A percentile compares a stretch with the other conserved stretches of the same genome.
Conservation (phyloP, 2,113 vertebrate species). For the Sarotherodon lohbergeri region DNA sequence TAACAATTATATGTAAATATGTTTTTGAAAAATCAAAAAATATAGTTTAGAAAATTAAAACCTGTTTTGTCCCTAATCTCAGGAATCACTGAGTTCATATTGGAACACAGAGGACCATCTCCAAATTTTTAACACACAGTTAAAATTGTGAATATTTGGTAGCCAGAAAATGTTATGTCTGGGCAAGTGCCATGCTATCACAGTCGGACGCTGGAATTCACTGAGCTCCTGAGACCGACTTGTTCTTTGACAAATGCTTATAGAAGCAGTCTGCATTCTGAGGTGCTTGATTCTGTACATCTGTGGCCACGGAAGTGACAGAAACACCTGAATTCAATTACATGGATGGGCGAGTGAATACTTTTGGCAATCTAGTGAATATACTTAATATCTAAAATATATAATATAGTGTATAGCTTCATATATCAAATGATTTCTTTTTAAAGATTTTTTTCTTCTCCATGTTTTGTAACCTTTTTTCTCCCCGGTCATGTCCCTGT, state of each 20-base stretch:
- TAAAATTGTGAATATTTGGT: neutral
- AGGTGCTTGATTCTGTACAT: neutral
- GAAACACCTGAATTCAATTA: neutral
- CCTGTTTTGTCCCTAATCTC: too few species aligned
- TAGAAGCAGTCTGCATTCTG: rapidly evolving
- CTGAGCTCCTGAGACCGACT: neutral
- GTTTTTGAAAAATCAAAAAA: too few species aligned
- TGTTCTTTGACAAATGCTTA: neutral
- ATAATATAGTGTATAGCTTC: neutral
- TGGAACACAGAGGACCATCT: neutral
- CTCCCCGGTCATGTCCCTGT: neutral
- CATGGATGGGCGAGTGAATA: neutral
- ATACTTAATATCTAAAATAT: neutral
- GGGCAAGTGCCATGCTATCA: rapidly evolving
- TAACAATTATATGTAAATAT: too few species aligned
- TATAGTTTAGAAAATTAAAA: too few species aligned
- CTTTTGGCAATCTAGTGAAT: neutral
- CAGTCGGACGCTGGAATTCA: neutral
- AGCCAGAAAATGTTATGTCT: neutral
- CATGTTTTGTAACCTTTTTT: neutral
- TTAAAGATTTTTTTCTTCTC: neutral
- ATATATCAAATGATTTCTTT: neutral
- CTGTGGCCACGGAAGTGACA: neutral
- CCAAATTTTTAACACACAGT: neutral
- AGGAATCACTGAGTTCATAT: neutral